Evolutionary conservation across 1,140 invertebrate genomes (phyloP).

Genomic region (Drosophila repleta): DNA sequence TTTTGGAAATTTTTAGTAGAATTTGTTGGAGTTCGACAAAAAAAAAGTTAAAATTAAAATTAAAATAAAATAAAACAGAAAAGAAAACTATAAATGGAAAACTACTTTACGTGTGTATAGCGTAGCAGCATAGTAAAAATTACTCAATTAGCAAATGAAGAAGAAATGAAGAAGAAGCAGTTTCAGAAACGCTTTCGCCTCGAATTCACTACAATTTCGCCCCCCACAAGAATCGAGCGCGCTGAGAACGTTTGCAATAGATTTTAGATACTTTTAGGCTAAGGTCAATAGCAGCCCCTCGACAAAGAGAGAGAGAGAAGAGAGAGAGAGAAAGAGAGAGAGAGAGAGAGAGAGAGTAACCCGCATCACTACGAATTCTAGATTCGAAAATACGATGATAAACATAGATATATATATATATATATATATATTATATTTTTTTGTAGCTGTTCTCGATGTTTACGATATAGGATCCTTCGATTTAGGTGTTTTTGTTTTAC

Average conservation of each 20-base stretch:
- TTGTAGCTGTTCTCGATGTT: conserved; percentile 47
- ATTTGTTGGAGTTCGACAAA: conserved; percentile 59
- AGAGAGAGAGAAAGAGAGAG: conserved; percentile 13
- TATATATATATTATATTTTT: background rate
- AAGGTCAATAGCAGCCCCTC: background rate
- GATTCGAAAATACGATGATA: conserved; percentile 12
- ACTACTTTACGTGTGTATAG: conserved; percentile 51
- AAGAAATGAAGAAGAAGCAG: background rate
- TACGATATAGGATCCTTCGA: conserved; percentile 11
- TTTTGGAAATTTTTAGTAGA: conserved; percentile 59
- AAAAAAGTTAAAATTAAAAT: conserved; percentile 21
- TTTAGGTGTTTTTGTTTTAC: background rate
- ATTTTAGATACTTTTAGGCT: conserved; percentile 17
- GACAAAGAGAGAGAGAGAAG: conserved; percentile 6
- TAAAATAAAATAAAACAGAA: conserved; percentile 27
- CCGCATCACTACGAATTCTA: conserved; percentile 8
- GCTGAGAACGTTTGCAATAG: conserved; percentile 6
- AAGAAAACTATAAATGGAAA: background rate
- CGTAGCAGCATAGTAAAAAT: conserved; percentile 30
- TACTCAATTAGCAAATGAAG: conserved; percentile 34
- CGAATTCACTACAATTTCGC: background rate
- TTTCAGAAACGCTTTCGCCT: background rate
- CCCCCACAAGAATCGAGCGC: background rate
- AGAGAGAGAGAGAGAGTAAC: background rate
- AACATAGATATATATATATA: too few relatives aligned